Evolutionary conservation across 35 echinoderm and acorn worm genomes (phyloP).

Genomic region (Nesometra sesokonis): DNA sequence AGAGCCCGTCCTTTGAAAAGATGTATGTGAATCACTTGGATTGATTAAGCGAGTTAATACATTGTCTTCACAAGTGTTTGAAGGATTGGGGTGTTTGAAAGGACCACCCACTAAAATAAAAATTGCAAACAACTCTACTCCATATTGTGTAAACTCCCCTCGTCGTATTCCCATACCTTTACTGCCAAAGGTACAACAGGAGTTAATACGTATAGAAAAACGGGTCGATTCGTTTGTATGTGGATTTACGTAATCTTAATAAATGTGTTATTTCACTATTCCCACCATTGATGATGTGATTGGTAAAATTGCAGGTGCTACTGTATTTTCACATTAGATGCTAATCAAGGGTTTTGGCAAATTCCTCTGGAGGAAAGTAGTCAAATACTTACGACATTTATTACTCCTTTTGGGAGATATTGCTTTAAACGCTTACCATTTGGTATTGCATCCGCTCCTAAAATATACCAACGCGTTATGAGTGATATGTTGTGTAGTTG

Average conservation of each 20-base stretch:
- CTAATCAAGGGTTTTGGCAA: conserved; percentile 15
- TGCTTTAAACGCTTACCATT: conserved; percentile 1
- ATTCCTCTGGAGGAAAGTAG: conserved; percentile 5
- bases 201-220: neutral
- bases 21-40: neutral
- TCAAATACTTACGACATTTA: conserved; percentile 28
- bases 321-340: conserved; percentile 17
- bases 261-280: conserved; percentile 2
- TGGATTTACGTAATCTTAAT: conserved; percentile 9
- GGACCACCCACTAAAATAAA: neutral
- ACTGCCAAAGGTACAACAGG: neutral
- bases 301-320: neutral
- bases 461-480: neutral
- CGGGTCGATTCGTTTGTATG: conserved; percentile 7
- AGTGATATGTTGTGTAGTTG: neutral
- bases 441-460: neutral
- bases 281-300: neutral
- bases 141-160: neutral
- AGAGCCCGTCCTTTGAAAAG: neutral
- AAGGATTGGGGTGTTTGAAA: too few relatives aligned
- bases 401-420: conserved; percentile 30
- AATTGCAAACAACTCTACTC: neutral
- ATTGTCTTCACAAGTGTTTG: too few relatives aligned
- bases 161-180: neutral
- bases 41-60: neutral